Evolutionary conservation across 2,888 invertebrate genomes (phyloP), one percentile per base, ranked within the genome.

Genomic region (Clunio marinus): DNA sequence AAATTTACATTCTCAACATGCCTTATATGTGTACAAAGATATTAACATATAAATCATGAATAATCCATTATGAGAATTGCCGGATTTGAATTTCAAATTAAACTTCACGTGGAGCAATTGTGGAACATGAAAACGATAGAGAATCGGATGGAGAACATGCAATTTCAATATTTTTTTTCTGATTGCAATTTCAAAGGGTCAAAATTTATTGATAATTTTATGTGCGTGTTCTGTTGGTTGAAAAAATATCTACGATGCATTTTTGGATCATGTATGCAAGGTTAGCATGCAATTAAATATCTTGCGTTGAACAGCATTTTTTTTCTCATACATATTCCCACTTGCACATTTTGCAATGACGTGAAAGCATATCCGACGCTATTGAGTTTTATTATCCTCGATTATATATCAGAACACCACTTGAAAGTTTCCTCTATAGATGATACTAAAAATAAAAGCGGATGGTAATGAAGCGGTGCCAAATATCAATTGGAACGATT

Each of bases 41-140:
- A n/a, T n/a, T n/a, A n/a, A n/a, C 46, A 37, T n/a, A 66, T 66
- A 66, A 66, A 66, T 66, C 66, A 66, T 66, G 35, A 66, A 66
- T 66, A 66, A 66, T 66, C 66, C 66, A 32, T 32, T 55, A 63
- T 59, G 59, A 59, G n/a, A 59, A 59, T n/a, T n/a, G 35, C 17
- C 32, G 59, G 59, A 59, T 59, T 32, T 59, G 59, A 35, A 59
- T 59, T 59, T 28, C 10, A 35, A 59, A 59, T 57, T 57, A 25
- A 25, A 57, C 57, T 55, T 55, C 17, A 2, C 17, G 2, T 57
- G 27, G 27, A 57, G 27, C 13, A 8, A 25, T 25, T 4, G n/a
- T 8, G 27, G 20, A 20, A 51, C 22, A 4, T 3, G 13, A 7
- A 51, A 17, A 22, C 41, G 41, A 41, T 41, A 15, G n/a, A n/a